Evolutionary conservation across 2,113 vertebrate genomes (phyloP), one percentile per base, ranked within the genome.

Genomic region (Gobius niger): DNA sequence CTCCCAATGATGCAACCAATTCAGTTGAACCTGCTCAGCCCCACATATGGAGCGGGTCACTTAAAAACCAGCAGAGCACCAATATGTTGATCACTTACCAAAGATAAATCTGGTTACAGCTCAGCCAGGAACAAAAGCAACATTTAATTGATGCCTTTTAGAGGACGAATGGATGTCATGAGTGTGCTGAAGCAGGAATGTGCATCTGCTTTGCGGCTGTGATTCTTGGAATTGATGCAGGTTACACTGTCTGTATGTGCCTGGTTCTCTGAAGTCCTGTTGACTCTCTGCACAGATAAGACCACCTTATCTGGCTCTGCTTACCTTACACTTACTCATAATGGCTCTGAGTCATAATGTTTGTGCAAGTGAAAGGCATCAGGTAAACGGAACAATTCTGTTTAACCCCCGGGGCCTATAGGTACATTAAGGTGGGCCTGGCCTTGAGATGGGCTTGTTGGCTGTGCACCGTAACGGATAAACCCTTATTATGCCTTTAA

Each of bases 11-110:
- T 85, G 76, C 83, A 86, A 79, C 64, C 61, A 46, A 44, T 88
- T 85, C 87, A 83, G 75, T 71, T 84, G 80, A 90, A 87, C 83
- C 73, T 78, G 68, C 73, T 87, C 64, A 82, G 87, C 81, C 51
- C 74, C 84, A 82, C 70, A 72, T 72, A 70, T 77, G 44, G n/a
- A 51, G 81, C 61, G 60, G 82, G 75, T 87, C 76, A 67, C 56
- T 67, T 80, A 49, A 72, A 73, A 78, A 87, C 72, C 65, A 14
- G 42, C 47, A 49, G 61, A 44, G 63, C 82, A 61, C 65, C 9
- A 50, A 13, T 67, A 62, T 60, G 59, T 68, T 18, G 44, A 44
- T 63, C 53, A 57, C 34, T 69, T 46, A 65, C 9, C 51, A 34
- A 60, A 62, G 42, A 72, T 47, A 34, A 57, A 78, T 75, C 54